These are phyloP conservation scores for Loriculus beryllinus DNA, from an alignment of 2,797 vertebrate genomes.

Conservation along the genomic window DNA sequence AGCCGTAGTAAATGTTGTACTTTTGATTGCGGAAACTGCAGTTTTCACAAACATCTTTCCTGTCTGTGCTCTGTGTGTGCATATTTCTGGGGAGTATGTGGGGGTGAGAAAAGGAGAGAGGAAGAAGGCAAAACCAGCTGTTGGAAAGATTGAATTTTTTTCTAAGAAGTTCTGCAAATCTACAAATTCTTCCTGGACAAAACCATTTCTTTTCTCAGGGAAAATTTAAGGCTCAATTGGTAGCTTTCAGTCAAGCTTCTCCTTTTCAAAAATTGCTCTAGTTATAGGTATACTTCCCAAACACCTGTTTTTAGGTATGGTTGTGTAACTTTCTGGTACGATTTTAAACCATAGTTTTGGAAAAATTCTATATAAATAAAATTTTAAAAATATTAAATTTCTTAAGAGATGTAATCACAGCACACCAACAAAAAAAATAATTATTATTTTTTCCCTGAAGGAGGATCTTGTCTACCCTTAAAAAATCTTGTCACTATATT, in stretches of 20 bases:
- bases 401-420: neutral
- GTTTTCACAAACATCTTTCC: constrained; percentile 74
- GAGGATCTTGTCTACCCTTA: neutral
- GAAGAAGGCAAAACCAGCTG: neutral
- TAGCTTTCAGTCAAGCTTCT: neutral
- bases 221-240: neutral
- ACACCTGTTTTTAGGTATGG: neutral
- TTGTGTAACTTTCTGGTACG: neutral
- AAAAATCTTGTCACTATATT: neutral
- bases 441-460: neutral
- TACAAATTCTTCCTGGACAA: neutral
- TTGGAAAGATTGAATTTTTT: constrained; percentile 34
- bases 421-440: neutral
- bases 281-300: neutral
- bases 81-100: neutral
- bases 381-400: neutral
- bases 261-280: neutral
- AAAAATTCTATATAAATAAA: neutral
- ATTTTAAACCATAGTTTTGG: neutral
- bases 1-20: constrained; percentile 81
- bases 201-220: neutral
- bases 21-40: constrained; percentile 83
- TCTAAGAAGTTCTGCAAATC: constrained; percentile 14
- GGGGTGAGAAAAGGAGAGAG: neutral
- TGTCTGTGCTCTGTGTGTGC: constrained; percentile 38